A percentile compares a stretch with the other conserved stretches of the same genome.
phyloP scores from a whole-genome alignment of 2,797 vertebrate genomes.

The Loris lydekkerianus region DNA sequence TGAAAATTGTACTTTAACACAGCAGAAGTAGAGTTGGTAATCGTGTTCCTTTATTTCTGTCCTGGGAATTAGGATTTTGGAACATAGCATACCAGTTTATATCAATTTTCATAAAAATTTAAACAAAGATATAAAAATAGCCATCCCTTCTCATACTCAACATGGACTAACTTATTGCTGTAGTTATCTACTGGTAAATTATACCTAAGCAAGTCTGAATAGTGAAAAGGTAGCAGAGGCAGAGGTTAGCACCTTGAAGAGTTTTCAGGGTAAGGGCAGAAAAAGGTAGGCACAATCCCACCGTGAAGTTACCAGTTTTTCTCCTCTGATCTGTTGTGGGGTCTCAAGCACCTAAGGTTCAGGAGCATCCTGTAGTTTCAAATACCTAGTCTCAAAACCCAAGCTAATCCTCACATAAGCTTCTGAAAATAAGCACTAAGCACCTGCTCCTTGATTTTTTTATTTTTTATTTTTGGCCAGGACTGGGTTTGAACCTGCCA shows the following conservation, averaged over 20 bases:
- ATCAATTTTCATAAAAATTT: constrained; percentile 16
- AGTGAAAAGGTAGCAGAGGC: not conserved
- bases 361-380: not conserved
- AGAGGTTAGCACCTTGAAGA: not conserved
- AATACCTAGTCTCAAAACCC: not conserved
- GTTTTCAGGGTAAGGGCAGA: not conserved
- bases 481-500: too few relatives aligned
- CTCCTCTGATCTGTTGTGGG: not conserved
- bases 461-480: too few relatives aligned
- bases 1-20: not conserved
- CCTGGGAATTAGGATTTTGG: not conserved
- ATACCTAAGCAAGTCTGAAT: not conserved
- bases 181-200: not conserved
- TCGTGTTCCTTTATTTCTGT: not conserved
- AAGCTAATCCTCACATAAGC: not conserved
- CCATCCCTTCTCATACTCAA: not conserved
- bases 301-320: not conserved
- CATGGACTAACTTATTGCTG: not conserved
- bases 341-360: not conserved
- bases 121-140: not conserved
- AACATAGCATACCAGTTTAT: not conserved
- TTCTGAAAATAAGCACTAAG: not conserved
- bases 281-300: not conserved
- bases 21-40: not conserved
- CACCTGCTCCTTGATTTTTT: not conserved